Evolutionary conservation across 2,888 invertebrate genomes (phyloP), one percentile per base, ranked within the genome.

Genomic region (Caenorhabditis zanzibari): DNA sequence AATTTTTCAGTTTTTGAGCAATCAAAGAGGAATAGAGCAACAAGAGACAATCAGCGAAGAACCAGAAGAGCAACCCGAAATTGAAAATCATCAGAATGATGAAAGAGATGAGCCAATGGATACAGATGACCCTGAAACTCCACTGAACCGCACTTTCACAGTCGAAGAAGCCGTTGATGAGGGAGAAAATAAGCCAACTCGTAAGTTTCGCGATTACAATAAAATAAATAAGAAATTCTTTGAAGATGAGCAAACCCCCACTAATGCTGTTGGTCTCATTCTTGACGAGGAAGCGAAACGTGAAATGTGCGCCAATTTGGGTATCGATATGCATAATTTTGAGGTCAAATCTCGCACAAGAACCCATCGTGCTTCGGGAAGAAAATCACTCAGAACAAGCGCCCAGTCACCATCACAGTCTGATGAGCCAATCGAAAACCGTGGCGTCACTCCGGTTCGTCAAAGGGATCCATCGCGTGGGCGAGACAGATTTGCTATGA

Each of bases 221-320:
- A 0, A 56, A 44, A 32, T 22, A 54, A 9, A 44, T 49, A 10
- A 12, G 10, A 28, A 61, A 58, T 14, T 58, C 6, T 41, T 64
- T 71, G 5, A 22, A 82, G 82, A 69, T 38, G 82, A 82, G 19
- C 47, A 52, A 38, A 82, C 82, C 28, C 82, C 82, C n/a, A 82
- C 82, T 3, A 82, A 68, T 44, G 35, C 77, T 2, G 79, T 82
- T 10, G 54, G 35, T 9, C 28, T 77, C 7, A 74, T 82, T 9
- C 24, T 82, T 0, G 82, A 82, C 32, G 77, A 82, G 10, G 82
- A 79, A n/a, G 32, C 56, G 19, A 74, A 44, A n/a, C 54, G 49
- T 2, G 41, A 47, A 32, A 41, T 82, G 59, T 64, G 66, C 28
- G 52, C 26, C 9, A 41, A 58, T 2, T 22, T 66, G n/a, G 72